A percentile compares a stretch with the other conserved stretches of the same genome.
Evolutionary conservation across 2,797 vertebrate species (phyloP).

Genomic region (Pipistrellus pygmaeus): DNA sequence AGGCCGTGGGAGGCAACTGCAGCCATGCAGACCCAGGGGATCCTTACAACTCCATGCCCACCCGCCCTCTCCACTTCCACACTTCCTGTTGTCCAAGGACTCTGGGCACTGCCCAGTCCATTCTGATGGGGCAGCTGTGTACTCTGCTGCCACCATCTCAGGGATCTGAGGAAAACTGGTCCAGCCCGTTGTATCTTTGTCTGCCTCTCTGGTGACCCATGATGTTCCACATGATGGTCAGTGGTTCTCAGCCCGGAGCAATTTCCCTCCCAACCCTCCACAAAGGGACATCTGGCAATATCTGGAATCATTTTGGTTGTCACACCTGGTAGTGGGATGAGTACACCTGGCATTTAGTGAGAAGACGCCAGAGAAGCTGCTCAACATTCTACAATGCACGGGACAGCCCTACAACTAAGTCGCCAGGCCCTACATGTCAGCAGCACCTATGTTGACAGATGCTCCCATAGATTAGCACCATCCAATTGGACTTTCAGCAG

Average conservation of each 20-base stretch:
- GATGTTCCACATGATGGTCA: too few relatives aligned
- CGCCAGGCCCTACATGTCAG: background rate
- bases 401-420: background rate
- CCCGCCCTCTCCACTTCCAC: background rate
- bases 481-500: accelerated
- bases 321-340: background rate
- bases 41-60: too few relatives aligned
- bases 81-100: background rate
- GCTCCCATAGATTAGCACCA: background rate
- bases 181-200: background rate
- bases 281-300: background rate
- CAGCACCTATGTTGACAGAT: accelerated
- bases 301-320: background rate
- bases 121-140: background rate
- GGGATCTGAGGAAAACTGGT: background rate
- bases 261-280: background rate
- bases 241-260: background rate
- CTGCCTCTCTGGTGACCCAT: accelerated
- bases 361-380: background rate
- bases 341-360: background rate
- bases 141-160: too few relatives aligned
- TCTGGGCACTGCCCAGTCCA: background rate
- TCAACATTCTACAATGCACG: background rate
- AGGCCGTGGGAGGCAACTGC: accelerated
- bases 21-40: background rate